Evolutionary conservation across 2,113 vertebrate genomes (phyloP), one percentile per base, ranked within the genome.

Genomic region (Lamprotornis superbus): DNA sequence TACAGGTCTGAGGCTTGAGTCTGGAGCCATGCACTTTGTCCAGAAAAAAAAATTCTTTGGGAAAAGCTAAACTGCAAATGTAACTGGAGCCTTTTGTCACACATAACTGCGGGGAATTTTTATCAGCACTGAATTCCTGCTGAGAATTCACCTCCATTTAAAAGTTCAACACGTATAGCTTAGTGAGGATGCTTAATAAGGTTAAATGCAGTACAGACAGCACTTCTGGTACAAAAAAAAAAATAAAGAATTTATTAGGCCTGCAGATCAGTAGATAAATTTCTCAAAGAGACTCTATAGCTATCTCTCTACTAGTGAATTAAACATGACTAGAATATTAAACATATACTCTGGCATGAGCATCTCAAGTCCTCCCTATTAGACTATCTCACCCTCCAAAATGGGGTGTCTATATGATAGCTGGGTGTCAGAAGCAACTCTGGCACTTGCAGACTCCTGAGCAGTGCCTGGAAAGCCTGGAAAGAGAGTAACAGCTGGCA

Each of bases 271-370:
- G 46, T 75, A 93, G 80, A 94, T 49, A 85, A 68, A 92, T 92
- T 83, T 92, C 67, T 85, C 46, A n/a, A 77, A 85, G 53, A 94
- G 20, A 79, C 46, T 82, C 52, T 60, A 42, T 3, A 25, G 46
- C n/a, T 93, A 57, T 61, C n/a, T 80, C 59, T 92, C 55, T 67
- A 28, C 23, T 49, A 86, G 55, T 59, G 75, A 60, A 80, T 81
- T 74, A 83, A 88, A 65, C 56, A 35, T 20, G 79, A 94, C 60
- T 68, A 83, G 94, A 93, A 92, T 93, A 93, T 69, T 65, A 90
- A 97, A 69, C 28, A 40, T 19, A 44, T 10, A 65, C 28, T 52
- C 78, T 77, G 71, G 63, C 85, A 83, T 10, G 11, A 91, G 50
- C 28, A 39, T 39, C 55, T 83, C 2, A 0, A 65, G 27, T 65